These are phyloP conservation scores for Labeo rohita DNA, from an alignment of 2,113 vertebrate species.

Conservation along the genomic window DNA sequence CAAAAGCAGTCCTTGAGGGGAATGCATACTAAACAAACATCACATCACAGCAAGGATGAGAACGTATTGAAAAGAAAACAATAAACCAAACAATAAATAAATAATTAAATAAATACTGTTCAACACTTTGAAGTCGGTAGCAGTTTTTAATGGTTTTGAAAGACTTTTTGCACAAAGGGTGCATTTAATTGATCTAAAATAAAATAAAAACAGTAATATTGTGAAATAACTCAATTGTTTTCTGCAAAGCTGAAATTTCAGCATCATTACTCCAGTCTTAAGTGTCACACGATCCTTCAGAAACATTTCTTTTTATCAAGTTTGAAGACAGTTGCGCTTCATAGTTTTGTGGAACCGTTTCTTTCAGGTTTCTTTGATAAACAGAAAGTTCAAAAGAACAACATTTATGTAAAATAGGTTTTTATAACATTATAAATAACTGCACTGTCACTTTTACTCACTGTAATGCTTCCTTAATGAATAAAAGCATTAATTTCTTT, in stretches of 20 bases:
- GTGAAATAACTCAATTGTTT: background rate
- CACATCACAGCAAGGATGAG: background rate
- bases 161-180: background rate
- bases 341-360: background rate
- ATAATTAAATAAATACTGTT: background rate
- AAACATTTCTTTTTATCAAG: background rate
- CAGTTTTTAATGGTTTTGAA: background rate
- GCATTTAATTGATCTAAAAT: background rate
- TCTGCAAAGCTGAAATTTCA: background rate
- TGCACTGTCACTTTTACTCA: too few relatives aligned
- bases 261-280: background rate
- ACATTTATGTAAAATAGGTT: too few relatives aligned
- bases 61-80: background rate
- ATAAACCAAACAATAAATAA: slow-evolving; percentile 3
- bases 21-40: background rate
- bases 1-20: slow-evolving; percentile 16
- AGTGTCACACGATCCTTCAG: background rate
- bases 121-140: background rate
- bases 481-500: too few relatives aligned
- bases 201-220: background rate
- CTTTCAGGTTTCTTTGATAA: too few relatives aligned
- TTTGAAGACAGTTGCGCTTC: background rate
- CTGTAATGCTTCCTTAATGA: too few relatives aligned
- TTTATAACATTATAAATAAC: too few relatives aligned
- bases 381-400: too few relatives aligned